Conservation (phyloP, 35 echinoderm and acorn worm species). For the Anneissia japonica region DNA sequence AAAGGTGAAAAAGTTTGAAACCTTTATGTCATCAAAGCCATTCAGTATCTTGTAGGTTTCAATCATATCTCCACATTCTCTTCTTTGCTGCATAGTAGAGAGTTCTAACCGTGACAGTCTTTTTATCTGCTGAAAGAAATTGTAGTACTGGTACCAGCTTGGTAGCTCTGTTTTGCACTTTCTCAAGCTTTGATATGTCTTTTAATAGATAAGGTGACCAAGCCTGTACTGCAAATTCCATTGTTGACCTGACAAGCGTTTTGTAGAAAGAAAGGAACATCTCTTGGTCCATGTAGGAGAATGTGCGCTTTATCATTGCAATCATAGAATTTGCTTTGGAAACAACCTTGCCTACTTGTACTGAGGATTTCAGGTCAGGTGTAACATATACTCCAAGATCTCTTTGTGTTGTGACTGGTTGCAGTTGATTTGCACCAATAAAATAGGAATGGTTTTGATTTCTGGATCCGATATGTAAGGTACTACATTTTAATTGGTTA, state of each 20-base stretch:
- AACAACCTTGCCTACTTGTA: background rate
- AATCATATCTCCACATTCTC: too few species aligned
- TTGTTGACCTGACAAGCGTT: background rate
- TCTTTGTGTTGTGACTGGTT: background rate
- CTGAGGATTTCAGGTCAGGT: background rate
- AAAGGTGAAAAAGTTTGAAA: background rate
- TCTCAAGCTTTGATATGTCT: background rate
- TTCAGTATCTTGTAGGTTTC: background rate
- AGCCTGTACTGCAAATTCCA: background rate
- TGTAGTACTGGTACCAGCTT: conserved; percentile 2
- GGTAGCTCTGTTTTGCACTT: background rate
- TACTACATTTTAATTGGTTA: background rate
- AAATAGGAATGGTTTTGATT: background rate
- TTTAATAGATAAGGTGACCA: background rate
- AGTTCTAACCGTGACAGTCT: background rate
- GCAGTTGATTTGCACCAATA: background rate
- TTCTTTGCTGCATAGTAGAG: background rate
- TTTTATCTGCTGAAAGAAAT: background rate
- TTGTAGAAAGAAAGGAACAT: background rate
- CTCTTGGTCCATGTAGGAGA: background rate
- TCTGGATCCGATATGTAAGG: background rate
- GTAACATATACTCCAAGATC: background rate
- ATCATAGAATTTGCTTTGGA: background rate
- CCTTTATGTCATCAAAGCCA: background rate
- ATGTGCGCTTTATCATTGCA: background rate